Evolutionary conservation across 2,888 invertebrate species (phyloP).

Genomic region (Pollenia griseotomentosa): DNA sequence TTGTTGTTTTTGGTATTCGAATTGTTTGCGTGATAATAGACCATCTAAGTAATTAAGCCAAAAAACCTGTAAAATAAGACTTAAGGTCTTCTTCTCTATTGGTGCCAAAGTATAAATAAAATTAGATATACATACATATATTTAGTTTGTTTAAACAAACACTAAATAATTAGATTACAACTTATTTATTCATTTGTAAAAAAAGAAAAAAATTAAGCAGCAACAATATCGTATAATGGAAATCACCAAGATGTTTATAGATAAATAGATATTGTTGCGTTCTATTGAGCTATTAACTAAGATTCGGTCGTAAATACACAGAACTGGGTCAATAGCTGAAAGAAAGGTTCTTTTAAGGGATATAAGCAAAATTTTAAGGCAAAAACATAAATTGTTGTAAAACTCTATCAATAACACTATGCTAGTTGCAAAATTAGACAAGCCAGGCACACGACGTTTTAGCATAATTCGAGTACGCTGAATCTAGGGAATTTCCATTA

Average conservation of each 20-base stretch:
- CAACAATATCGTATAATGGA: neutral
- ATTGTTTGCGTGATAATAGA: conserved; percentile 35
- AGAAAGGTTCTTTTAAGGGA: neutral
- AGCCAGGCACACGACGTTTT: no score
- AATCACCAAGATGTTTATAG: conserved; percentile 8
- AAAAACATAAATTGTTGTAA: neutral
- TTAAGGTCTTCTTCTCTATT: conserved; percentile 8
- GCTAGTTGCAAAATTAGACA: no score
- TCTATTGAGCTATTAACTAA: neutral
- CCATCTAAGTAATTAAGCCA: conserved; percentile 47
- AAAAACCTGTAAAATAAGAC: conserved; percentile 28
- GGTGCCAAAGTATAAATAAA: neutral
- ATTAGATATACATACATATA: neutral
- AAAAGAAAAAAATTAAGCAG: neutral
- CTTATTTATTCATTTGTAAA: conserved; percentile 22
- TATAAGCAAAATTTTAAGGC: neutral
- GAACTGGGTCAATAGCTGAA: conserved; percentile 4
- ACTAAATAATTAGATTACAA: neutral
- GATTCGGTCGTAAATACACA: neutral
- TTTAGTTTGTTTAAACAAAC: neutral
- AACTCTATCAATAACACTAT: neutral
- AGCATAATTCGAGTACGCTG: no score
- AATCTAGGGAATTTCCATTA: no score
- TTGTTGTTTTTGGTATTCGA: conserved; percentile 6
- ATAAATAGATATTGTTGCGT: neutral